These are phyloP conservation scores for Philereme vetulata DNA, from an alignment of 2,888 invertebrate genomes.

Conservation along the genomic window DNA sequence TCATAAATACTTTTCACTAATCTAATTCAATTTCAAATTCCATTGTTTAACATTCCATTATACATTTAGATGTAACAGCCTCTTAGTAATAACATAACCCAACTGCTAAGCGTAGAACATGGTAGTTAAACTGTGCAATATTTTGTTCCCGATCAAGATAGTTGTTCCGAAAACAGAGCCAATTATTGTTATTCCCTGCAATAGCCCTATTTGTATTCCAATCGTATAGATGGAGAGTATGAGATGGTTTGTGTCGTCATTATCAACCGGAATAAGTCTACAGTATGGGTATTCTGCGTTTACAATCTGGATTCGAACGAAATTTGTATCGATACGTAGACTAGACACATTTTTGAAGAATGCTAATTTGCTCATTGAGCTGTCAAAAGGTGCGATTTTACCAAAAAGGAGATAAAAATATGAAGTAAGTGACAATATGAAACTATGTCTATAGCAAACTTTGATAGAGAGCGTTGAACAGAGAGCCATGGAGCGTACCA, in stretches of 20 bases:
- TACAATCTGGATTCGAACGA: too few relatives aligned
- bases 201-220: conserved; percentile 26
- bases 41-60: conserved; percentile 16
- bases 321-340: too few relatives aligned
- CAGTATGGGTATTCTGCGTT: too few relatives aligned
- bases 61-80: conserved; percentile 20
- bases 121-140: conserved; percentile 23
- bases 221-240: conserved; percentile 12
- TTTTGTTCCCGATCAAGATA: conserved; percentile 31
- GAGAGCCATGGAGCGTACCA: too few relatives aligned
- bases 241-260: background rate
- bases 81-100: conserved; percentile 16
- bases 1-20: conserved; percentile 2
- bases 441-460: too few relatives aligned
- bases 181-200: conserved; percentile 28
- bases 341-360: too few relatives aligned
- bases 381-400: too few relatives aligned
- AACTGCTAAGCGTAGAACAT: conserved; percentile 19
- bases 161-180: conserved; percentile 27
- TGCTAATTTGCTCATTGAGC: too few relatives aligned
- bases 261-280: too few relatives aligned
- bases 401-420: too few relatives aligned
- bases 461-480: too few relatives aligned
- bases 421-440: too few relatives aligned
- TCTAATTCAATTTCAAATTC: conserved; percentile 11